Evolutionary conservation across 2,113 vertebrate genomes (phyloP), one percentile per base, ranked within the genome.

Genomic region (Eolophus roseicapilla): DNA sequence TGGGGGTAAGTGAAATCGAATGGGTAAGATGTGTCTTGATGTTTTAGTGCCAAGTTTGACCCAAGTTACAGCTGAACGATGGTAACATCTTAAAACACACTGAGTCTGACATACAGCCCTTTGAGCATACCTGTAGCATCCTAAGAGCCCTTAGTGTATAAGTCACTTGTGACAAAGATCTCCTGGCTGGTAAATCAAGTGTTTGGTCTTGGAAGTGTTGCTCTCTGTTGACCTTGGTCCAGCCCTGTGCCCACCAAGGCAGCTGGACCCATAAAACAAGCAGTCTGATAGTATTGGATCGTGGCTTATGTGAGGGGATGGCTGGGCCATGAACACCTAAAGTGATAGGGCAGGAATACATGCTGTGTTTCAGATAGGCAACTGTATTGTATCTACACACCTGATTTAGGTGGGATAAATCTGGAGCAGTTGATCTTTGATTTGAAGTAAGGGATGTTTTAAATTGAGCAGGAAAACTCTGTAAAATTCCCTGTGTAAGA

Each of bases 211-310:
- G 52, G 46, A 50, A 71, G 9, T 1, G 0, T 74, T 50, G 50
- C 31, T 35, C 43, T 59, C 17, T 24, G 10, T 39, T 60, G 78
- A 52, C 52, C 78, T 46, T 44, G 69, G 13, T 21, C 29, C 29
- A 27, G 31, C 25, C 49, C 35, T 1, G 0, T 23, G 27, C 17
- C 31, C 43, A 35, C 25, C 68, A 27, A 43, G 60, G 60, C 31
- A 43, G 25, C 12, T 28, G 69, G 62, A 52, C 53, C 33, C 1
- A 0, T 37, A 25, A 44, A 53, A 33, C 0, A 6, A 68, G 70
- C 33, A 46, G 37, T 44, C 21, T 37, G 35, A 14, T 33, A 18
- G 50, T 2, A 1, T 5, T 59, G 31, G 27, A 35, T 59, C 25
- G 11, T 37, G 50, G 35, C 10, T 74, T 18, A 3, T 28, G 31